Base-by-base conservation (phyloP, 2,888 invertebrate species). In the Zootermopsis nevadensis region DNA sequence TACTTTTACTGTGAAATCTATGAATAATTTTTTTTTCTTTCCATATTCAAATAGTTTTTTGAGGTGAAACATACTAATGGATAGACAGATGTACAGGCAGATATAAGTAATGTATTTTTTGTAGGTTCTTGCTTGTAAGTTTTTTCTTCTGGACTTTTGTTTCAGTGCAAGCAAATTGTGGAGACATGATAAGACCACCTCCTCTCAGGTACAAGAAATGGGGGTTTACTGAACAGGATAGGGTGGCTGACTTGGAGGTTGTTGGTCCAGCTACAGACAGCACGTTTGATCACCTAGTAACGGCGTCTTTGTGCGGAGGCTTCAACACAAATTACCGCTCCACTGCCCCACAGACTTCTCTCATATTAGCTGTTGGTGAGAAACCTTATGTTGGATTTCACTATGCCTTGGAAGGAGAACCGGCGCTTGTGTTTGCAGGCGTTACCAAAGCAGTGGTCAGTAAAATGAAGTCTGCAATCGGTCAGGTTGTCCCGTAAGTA, bases 371-470 rank as follows among this genome's bases (percentile, higher is more conserved):
- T 19, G 93, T 94, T 15, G 98, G 98, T 0, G 92, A 93, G 10
- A 93, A 94, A 84, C 98, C 98, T 0, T 98, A 94, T 89, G 89
- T 97, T 84, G 97, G 96, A 1, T 97, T 97, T 89, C 97, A 97
- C 89, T 96, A 95, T 89, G 97, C 97, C 10, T 91, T 97, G 82
- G 98, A 98, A 92, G 98, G 97, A 33, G 94, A 94, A 82, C 91
- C 94, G 30, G 95, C 95, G 48, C 96, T 96, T 0, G 93, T 95
- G 24, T 90, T 98, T 24, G 94, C 96, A 80, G 98, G 98, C 88
- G 97, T 98, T n/a, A 98, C 98, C 0, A 94, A 96, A 88, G 97
- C 96, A 82, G 96, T 98, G 80, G 97, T 97, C 1, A 95, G 94
- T 88, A 97, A 96, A 91, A 91, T 98, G 38, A 95, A 96, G 88